Evolutionary conservation across 2,888 invertebrate genomes (phyloP).

Genomic region (Chymomyza fuscimana): DNA sequence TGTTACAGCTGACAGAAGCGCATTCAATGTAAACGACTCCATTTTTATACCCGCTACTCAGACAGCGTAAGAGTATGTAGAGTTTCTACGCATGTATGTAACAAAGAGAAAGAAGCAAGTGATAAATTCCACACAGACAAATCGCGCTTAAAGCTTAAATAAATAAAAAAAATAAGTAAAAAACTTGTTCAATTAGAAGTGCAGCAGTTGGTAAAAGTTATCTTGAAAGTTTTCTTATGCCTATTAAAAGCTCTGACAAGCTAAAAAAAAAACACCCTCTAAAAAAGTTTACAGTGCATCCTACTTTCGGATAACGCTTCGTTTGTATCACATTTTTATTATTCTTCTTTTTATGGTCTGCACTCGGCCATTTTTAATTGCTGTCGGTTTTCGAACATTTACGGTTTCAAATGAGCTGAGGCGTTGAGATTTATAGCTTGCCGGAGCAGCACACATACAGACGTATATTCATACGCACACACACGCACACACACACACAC

Average conservation of each 20-base stretch:
- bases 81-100: too few relatives aligned
- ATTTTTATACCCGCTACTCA: background rate
- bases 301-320: background rate
- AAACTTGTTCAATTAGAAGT: too few relatives aligned
- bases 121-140: too few relatives aligned
- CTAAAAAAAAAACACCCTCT: too few relatives aligned
- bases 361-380: constrained; percentile 66
- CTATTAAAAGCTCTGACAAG: too few relatives aligned
- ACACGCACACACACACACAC: background rate
- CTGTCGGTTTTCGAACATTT: constrained; percentile 67
- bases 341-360: constrained; percentile 23
- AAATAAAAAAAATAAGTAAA: too few relatives aligned
- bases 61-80: too few relatives aligned
- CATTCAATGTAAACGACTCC: background rate
- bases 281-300: background rate
- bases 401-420: constrained; percentile 67
- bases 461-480: too few relatives aligned
- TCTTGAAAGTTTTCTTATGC: too few relatives aligned
- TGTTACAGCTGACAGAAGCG: background rate
- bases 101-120: too few relatives aligned
- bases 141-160: too few relatives aligned
- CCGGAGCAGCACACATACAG: background rate
- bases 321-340: constrained; percentile 27
- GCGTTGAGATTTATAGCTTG: constrained; percentile 63
- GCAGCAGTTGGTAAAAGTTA: too few relatives aligned